Base-by-base conservation (phyloP, 2,113 vertebrate genomes). In the Vicugna pacos region DNA sequence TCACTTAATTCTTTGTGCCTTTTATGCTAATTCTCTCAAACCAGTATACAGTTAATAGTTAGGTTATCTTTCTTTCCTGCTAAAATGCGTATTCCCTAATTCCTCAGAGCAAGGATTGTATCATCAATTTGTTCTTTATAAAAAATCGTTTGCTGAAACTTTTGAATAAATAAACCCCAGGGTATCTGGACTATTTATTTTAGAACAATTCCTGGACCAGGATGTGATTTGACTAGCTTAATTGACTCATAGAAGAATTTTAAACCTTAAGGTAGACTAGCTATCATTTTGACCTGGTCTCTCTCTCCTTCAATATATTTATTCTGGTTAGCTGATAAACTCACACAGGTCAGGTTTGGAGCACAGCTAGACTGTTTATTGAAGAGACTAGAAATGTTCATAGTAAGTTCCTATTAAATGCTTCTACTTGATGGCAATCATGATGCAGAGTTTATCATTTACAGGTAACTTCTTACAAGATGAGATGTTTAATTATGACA, bases 381-480 rank as follows among this genome's bases (percentile, higher is more conserved):
- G 72, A 80, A 83, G 65, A 96, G 17, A 42, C 46, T 50, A 86
- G 87, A 91, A 88, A 54, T 48, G 2, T 26, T 91, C 32, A 1
- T 24, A n/a, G 24, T 81, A 82, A 50, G 35, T 72, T 96, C n/a
- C 82, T 73, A 70, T 16, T 81, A 87, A 92, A 42, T 73, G 12
- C 19, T 62, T 42, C 62, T 76, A 82, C 80, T 69, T 93, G 38
- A 72, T 89, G 65, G 32, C 75, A 62, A 16, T 48, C 52, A 48
- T 75, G 46, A 65, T 89, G 52, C 5, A 76, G 14, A 32, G 8
- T 58, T 86, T 86, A 69, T 91, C 30, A 52, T 79, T 95, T 82
- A 32, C 64, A 50, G 42, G 80, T 82, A 96, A 83, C 75, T 97
- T 96, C 94, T 95, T 88, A n/a, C 96, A 97, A 79, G 54, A 58